Conservation (phyloP, 2,888 invertebrate species). For the Cheiracanthium punctorium region DNA sequence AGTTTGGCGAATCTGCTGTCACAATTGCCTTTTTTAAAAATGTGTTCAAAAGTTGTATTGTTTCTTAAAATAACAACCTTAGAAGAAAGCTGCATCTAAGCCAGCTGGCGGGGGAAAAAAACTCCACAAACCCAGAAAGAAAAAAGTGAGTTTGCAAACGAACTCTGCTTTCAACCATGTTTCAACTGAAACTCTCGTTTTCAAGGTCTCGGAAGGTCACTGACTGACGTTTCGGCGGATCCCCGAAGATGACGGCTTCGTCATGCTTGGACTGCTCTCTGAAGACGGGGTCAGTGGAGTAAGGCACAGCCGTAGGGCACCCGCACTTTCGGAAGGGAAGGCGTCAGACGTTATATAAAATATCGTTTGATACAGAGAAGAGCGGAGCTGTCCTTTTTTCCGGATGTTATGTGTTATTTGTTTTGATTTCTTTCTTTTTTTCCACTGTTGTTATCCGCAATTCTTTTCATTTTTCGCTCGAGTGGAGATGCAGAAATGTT, state of each 20-base stretch:
- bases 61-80: too few relatives aligned
- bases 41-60: too few relatives aligned
- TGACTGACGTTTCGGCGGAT: background rate
- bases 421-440: background rate
- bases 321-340: background rate
- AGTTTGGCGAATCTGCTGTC: too few relatives aligned
- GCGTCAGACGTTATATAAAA: background rate
- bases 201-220: background rate
- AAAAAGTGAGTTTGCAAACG: background rate
- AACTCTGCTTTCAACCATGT: background rate
- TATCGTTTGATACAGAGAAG: background rate
- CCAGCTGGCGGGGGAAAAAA: too few relatives aligned
- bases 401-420: background rate
- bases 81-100: too few relatives aligned
- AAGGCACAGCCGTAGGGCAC: background rate
- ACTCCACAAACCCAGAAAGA: too few relatives aligned
- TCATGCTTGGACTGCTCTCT: background rate
- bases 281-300: background rate
- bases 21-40: too few relatives aligned
- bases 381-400: background rate
- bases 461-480: background rate
- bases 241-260: background rate
- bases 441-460: too few relatives aligned
- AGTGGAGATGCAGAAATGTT: background rate
- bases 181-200: background rate